Conservation (phyloP, 2,888 invertebrate genomes). For the Actias luna region DNA sequence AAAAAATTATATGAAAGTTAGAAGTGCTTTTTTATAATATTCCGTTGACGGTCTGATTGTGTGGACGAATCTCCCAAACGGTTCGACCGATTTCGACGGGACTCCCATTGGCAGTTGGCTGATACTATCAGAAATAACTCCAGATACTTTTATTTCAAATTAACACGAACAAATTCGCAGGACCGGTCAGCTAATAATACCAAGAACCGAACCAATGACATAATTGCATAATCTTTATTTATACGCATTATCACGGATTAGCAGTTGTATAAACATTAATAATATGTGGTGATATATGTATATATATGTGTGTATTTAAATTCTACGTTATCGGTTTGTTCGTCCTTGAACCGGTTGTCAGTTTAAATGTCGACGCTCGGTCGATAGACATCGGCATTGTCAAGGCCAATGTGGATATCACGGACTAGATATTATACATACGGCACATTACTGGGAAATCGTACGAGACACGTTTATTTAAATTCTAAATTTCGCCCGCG, state of each 20-base stretch:
- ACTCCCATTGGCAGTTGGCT: no score
- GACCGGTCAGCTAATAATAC: no score
- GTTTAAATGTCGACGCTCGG: neutral
- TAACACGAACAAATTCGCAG: no score
- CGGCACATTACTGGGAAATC: neutral
- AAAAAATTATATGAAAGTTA: no score
- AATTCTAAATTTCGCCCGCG: no score
- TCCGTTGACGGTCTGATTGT: no score
- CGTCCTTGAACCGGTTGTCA: conserved; percentile 2
- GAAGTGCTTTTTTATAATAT: no score
- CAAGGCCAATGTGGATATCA: neutral
- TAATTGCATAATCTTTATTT: neutral
- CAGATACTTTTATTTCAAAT: no score
- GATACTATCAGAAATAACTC: no score
- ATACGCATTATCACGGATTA: neutral
- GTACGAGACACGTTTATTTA: neutral
- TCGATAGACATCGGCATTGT: neutral
- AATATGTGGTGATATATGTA: neutral
- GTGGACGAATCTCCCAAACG: no score
- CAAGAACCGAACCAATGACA: neutral
- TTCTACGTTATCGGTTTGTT: neutral
- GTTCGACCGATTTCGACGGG: no score
- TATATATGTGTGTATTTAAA: no score
- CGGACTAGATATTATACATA: neutral
- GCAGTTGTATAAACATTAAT: neutral